Conservation (phyloP, 2,113 vertebrate genomes). For the Anoplopoma fimbria region DNA sequence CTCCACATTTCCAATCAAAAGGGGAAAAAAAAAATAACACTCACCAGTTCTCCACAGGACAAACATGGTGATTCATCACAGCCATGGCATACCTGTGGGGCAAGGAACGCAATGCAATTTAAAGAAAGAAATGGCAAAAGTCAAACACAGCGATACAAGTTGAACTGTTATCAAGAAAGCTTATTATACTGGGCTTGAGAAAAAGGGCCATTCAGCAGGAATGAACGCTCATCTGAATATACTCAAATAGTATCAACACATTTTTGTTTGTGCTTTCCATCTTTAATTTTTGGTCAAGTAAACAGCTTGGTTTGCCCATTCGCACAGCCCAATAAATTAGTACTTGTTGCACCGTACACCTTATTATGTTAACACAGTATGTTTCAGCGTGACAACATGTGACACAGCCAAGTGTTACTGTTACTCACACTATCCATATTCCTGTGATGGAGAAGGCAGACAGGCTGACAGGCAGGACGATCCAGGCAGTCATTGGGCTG, state of each 20-base stretch:
- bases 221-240: not conserved
- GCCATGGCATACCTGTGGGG: slow-evolving; percentile 91
- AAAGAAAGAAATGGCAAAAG: slow-evolving; percentile 18
- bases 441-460: slow-evolving; percentile 94
- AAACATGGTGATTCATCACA: slow-evolving; percentile 95
- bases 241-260: not conserved
- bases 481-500: slow-evolving; percentile 96
- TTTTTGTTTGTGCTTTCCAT: not conserved
- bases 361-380: not conserved
- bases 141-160: not conserved
- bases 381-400: not conserved
- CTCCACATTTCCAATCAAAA: not conserved
- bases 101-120: slow-evolving; percentile 10
- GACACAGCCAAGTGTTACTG: not conserved
- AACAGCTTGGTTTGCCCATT: not conserved
- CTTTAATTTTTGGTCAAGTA: not conserved
- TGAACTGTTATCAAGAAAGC: not conserved
- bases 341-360: not conserved
- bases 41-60: slow-evolving; percentile 95
- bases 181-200: not conserved
- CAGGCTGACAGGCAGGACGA: slow-evolving; percentile 94
- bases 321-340: not conserved
- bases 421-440: slow-evolving; percentile 96
- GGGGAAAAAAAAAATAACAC: slow-evolving; percentile 45
- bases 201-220: not conserved